Base-by-base conservation (phyloP, 1,140 invertebrate genomes). In the Drosophila quadrilineata region DNA sequence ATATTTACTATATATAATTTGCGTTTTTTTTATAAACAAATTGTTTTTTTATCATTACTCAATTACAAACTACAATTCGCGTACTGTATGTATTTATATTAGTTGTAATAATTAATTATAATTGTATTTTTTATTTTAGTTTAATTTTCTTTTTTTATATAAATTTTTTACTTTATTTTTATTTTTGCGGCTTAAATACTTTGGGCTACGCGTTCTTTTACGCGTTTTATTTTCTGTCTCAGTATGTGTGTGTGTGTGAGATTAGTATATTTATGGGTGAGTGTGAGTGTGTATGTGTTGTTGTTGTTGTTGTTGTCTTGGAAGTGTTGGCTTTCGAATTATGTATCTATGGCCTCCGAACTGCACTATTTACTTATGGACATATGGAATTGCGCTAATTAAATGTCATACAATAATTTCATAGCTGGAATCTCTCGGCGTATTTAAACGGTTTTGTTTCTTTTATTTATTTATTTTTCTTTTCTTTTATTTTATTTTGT, bases 61-160 rank as follows among this genome's bases (percentile, higher is more conserved):
- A 85, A 75, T 85, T 85, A 85, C 79, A 84, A 85, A 85, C 79
- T 84, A 84, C 79, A 77, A 84, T 84, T 84, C 74, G 76, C 76
- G 74, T 84, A 79, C 79, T 71, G 12, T 48, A n/a, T 48, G 21
- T 66, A 56, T 29, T 58, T 69, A 58, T 72, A 54, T 56, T 71
- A 67, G 56, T 71, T 56, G 35, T 69, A 64, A 63, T 72, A 69
- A 53, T 71, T 69, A 69, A 74, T 75, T 65, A 77, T 73, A 77
- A 59, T 72, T 69, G 69, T 73, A 59, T 65, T 77, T 31, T 41
- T 16, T 22, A 64, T 75, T 85, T 72, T 84, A 73, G 50, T 84
- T 74, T 65, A 54, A 58, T 74, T 68, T 68, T 45, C 3, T 48
- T 58, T 58, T 52, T 60, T 24, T 6, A 48, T 45, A 46, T 38